phyloP scores from a whole-genome alignment of 2,888 invertebrate species.

The Drosophila sordidapex region DNA sequence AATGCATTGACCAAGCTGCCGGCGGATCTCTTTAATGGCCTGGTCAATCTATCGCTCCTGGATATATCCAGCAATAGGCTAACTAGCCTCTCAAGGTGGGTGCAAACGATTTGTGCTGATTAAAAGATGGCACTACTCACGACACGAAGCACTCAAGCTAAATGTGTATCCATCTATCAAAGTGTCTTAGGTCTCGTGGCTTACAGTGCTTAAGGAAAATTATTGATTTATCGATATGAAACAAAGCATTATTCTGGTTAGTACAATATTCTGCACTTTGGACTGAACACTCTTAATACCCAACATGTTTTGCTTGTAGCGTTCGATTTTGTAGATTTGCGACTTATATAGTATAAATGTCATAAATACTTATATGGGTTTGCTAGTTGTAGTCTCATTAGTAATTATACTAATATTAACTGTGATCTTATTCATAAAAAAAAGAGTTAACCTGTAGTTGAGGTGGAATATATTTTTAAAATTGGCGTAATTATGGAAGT shows the following conservation, averaged over 20 bases:
- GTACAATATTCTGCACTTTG: background rate
- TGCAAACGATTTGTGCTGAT: constrained; percentile 28
- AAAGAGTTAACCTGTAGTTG: background rate
- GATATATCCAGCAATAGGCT: constrained; percentile 88
- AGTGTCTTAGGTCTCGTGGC: background rate
- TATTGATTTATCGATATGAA: constrained; percentile 4
- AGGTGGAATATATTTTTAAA: background rate
- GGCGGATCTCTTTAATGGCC: constrained; percentile 79
- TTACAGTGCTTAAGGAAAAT: constrained; percentile 9
- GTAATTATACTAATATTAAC: background rate
- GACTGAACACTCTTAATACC: background rate
- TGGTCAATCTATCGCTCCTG: constrained; percentile 86
- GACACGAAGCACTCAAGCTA: background rate
- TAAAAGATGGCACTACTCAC: constrained; percentile 21
- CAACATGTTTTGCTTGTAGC: background rate
- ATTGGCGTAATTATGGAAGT: background rate
- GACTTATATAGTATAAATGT: background rate
- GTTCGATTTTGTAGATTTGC: background rate
- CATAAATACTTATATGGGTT: background rate
- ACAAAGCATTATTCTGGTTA: background rate
- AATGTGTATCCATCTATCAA: background rate
- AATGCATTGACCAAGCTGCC: constrained; percentile 43
- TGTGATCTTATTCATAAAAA: background rate
- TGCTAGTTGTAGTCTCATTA: background rate
- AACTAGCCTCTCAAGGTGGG: constrained; percentile 86